Evolutionary conservation across 2,888 invertebrate species (phyloP), one percentile per base, ranked within the genome.

Genomic region (Dryadula phaetusa): DNA sequence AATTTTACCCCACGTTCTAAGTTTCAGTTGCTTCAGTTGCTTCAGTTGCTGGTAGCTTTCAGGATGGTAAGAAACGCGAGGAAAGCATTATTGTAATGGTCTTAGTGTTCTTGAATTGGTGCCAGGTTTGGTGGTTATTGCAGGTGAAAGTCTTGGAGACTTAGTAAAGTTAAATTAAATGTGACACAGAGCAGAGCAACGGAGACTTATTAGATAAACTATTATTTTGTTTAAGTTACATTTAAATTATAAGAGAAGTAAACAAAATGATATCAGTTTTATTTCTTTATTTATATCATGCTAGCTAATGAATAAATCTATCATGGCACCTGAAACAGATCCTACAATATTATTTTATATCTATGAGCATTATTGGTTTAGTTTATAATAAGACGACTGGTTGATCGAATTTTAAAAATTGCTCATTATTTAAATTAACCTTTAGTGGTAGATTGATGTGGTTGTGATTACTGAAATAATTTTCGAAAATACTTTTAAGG

Each of bases 371-470:
- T 16, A 8, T 16, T 28, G 10, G 4, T 16, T 6, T 18, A 18
- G 14, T 3, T 47, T 47, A 47, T 25, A 47, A 6, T 14, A 54
- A 56, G 4, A 37, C 20, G 58, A 32, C 28, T 60, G 53, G 40
- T 52, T 69, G 68, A 66, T 73, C 66, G 62, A 73, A 73, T 44
- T 66, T 52, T 20, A 28, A 25, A 22, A 72, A 71, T 16, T 47
- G n/a, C 53, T 20, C 52, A 18, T 25, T 10, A 10, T 60, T 44
- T 5, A 37, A 40, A 10, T 12, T 22, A 20, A 6, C 5, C 32
- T 34, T 62, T 14, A 44, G 3, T 28, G 52, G 25, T 6, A 40
- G 25, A 53, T 28, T 14, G 14, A 12, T 44, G n/a, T 7, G 2
- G 14, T 20, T 64, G 14, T 5, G 16, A 12, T 18, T 3, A 5